Evolutionary conservation across 2,797 vertebrate genomes (phyloP).

Genomic region (Cynopterus sphinx): DNA sequence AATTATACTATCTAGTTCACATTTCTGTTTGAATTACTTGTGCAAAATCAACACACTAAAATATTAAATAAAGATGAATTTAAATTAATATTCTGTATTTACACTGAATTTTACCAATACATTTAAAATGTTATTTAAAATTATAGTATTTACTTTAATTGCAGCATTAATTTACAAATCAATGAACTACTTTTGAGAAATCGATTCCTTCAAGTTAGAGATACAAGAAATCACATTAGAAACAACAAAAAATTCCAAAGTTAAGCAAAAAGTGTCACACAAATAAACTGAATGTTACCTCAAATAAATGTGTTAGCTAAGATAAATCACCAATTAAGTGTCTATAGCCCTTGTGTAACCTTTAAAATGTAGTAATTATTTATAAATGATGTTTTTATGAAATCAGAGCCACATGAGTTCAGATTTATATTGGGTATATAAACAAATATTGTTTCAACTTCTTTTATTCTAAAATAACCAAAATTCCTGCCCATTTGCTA

Average conservation of each 20-base stretch:
- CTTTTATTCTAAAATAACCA: not conserved
- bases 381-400: not conserved
- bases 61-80: not conserved
- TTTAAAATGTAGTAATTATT: constrained; percentile 3
- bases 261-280: not conserved
- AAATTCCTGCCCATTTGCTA: not conserved
- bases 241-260: not conserved
- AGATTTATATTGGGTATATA: not conserved
- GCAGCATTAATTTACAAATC: constrained; percentile 25
- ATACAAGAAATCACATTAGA: not conserved
- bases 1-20: not conserved
- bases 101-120: not conserved
- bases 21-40: not conserved
- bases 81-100: not conserved
- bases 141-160: not conserved
- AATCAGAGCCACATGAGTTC: not conserved
- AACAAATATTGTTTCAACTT: not conserved
- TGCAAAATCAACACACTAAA: not conserved
- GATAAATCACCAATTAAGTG: not conserved
- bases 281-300: not conserved
- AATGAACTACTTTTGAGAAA: not conserved
- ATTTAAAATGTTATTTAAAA: constrained; percentile 7
- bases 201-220: not conserved
- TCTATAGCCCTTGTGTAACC: not conserved
- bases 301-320: not conserved